Evolutionary conservation across 2,888 invertebrate genomes (phyloP).

Genomic region (Clepsis dumicolana): DNA sequence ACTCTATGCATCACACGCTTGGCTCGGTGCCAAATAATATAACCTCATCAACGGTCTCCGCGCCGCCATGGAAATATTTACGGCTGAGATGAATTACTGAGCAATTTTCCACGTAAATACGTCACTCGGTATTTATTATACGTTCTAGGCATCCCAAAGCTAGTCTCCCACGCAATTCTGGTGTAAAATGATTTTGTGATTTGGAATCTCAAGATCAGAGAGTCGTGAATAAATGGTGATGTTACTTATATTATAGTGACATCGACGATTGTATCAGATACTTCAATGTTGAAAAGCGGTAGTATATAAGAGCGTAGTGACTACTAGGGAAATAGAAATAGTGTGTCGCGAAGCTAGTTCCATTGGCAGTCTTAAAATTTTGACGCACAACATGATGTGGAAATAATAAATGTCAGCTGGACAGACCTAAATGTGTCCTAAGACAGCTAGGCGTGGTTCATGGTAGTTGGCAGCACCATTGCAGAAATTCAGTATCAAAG

Average conservation of each 20-base stretch:
- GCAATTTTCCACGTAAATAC: slow-evolving; percentile 28
- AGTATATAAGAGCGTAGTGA: not conserved
- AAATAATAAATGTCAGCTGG: too few species aligned
- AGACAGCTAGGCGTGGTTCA: too few species aligned
- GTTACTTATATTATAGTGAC: slow-evolving; percentile 1
- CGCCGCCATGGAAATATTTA: slow-evolving; percentile 34
- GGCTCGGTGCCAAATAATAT: slow-evolving; percentile 28
- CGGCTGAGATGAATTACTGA: slow-evolving; percentile 30
- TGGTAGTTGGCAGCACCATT: too few species aligned
- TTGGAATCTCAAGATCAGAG: not conserved
- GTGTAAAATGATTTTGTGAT: slow-evolving; percentile 3
- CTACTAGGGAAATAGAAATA: not conserved
- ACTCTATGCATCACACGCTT: slow-evolving; percentile 31
- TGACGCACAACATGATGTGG: too few species aligned
- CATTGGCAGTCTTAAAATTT: not conserved
- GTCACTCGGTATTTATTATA: slow-evolving; percentile 12
- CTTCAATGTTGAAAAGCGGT: not conserved
- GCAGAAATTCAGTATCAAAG: too few species aligned
- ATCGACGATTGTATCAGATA: not conserved
- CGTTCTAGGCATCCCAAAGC: not conserved
- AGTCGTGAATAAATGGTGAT: not conserved
- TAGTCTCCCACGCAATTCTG: not conserved
- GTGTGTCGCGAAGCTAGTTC: not conserved
- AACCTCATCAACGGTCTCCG: slow-evolving; percentile 23
- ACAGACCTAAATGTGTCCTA: too few species aligned